Percentiles rank a stretch among this genome's conserved stretches.
Evolutionary conservation across 2,797 vertebrate species (phyloP).

Genomic region (Amniataba percoides): DNA sequence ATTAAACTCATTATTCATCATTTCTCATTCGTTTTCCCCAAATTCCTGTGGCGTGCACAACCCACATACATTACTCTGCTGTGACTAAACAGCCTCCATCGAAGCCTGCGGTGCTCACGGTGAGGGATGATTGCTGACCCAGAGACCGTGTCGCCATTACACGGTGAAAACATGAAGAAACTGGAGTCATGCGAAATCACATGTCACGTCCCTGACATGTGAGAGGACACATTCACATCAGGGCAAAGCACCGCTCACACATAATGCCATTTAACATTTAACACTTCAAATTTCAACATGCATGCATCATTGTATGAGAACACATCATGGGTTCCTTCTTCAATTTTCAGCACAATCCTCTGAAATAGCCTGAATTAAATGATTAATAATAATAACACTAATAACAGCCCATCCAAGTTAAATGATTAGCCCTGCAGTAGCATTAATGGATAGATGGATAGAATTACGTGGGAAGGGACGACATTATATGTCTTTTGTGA

Average conservation of each 20-base stretch:
- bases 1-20: background rate
- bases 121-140: background rate
- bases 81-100: background rate
- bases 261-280: background rate
- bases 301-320: background rate
- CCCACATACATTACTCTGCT: background rate
- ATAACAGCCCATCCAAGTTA: conserved; percentile 46
- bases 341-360: conserved; percentile 19
- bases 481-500: conserved; percentile 69
- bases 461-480: conserved; percentile 60
- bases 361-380: conserved; percentile 7
- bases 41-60: background rate
- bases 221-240: background rate
- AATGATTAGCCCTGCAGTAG: conserved; percentile 35
- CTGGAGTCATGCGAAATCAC: background rate
- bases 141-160: background rate
- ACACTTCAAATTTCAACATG: background rate
- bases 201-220: background rate
- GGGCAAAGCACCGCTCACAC: background rate
- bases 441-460: conserved; percentile 64
- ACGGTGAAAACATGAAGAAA: background rate
- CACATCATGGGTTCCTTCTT: conserved; percentile 20
- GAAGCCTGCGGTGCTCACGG: background rate
- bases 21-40: too few relatives aligned
- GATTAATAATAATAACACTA: conserved; percentile 20